A percentile compares a stretch with the other conserved stretches of the same genome.
Evolutionary conservation across 2,888 invertebrate species (phyloP).

Genomic region (Drosophila conformis): DNA sequence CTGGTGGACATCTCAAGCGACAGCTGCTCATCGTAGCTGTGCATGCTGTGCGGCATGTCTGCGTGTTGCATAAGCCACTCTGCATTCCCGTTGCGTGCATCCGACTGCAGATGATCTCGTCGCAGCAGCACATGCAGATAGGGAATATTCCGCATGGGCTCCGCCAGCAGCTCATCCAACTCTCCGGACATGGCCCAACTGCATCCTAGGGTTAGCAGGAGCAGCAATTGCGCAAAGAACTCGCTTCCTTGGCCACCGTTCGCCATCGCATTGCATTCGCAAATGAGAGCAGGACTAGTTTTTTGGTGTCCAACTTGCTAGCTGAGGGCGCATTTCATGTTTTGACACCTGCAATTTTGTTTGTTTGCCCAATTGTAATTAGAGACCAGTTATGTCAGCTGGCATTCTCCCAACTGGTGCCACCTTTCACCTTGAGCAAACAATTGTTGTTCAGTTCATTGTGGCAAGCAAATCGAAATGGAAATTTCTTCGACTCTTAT

Average conservation of each 20-base stretch:
- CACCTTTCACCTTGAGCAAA: constrained; percentile 47
- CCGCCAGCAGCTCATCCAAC: constrained; percentile 37
- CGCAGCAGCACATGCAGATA: constrained; percentile 63
- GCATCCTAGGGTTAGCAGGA: constrained; percentile 1
- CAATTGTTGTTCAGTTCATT: constrained; percentile 27
- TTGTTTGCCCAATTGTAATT: constrained; percentile 68
- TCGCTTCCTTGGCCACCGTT: constrained; percentile 31
- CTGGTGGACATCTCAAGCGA: constrained; percentile 14
- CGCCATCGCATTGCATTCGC: constrained; percentile 26
- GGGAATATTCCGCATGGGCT: constrained; percentile 48
- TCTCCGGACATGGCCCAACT: not conserved
- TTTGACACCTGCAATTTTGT: constrained; percentile 75
- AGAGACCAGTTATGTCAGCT: constrained; percentile 69
- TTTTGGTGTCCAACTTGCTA: not conserved
- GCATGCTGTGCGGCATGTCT: constrained; percentile 36
- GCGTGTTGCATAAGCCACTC: constrained; percentile 63
- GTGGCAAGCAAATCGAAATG: constrained; percentile 20
- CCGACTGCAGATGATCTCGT: constrained; percentile 28
- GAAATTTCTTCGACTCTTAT: constrained; percentile 27
- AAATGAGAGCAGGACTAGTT: constrained; percentile 41
- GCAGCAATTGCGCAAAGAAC: not conserved
- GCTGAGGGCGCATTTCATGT: constrained; percentile 20
- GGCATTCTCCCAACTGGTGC: constrained; percentile 22
- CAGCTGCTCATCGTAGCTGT: constrained; percentile 37
- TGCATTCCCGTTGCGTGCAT: constrained; percentile 61